Evolutionary conservation across 2,797 vertebrate species (phyloP).

Genomic region (Pelodytes ibericus): DNA sequence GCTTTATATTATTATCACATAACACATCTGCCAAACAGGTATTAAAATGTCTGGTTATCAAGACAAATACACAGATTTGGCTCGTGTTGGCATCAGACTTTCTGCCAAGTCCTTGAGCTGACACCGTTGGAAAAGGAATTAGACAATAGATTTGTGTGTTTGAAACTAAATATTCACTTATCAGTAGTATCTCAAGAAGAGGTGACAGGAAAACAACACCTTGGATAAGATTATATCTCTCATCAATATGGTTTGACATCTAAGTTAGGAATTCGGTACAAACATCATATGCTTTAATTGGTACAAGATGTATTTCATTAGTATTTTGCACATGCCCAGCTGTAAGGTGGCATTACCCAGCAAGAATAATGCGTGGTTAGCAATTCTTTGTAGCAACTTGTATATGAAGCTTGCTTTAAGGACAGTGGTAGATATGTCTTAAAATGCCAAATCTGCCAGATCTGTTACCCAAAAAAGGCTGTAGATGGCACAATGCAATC

Average conservation of each 20-base stretch:
- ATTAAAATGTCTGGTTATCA: conserved; percentile 48
- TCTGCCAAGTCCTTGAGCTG: conserved; percentile 44
- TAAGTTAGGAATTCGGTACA: too few relatives aligned
- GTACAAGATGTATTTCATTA: too few relatives aligned
- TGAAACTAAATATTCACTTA: conserved; percentile 38
- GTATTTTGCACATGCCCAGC: too few relatives aligned
- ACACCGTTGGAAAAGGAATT: conserved; percentile 38
- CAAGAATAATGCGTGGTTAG: too few relatives aligned
- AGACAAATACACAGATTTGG: conserved; percentile 21
- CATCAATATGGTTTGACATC: conserved; percentile 2
- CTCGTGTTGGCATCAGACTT: conserved; percentile 25
- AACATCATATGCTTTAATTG: too few relatives aligned
- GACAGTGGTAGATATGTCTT: too few relatives aligned
- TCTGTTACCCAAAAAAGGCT: too few relatives aligned
- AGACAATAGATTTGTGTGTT: conserved; percentile 30
- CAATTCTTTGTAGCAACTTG: too few relatives aligned
- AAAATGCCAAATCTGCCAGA: too few relatives aligned
- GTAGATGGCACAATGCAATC: too few relatives aligned
- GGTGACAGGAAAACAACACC: conserved; percentile 16
- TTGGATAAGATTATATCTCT: conserved; percentile 31
- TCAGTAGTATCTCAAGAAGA: conserved; percentile 25
- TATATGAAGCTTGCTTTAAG: too few relatives aligned
- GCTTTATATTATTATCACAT: conserved; percentile 19
- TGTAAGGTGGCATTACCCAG: too few relatives aligned
- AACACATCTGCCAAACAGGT: conserved; percentile 40